phyloP scores from a whole-genome alignment of 2,888 invertebrate genomes.

The Melikaiella ostensackeni region DNA sequence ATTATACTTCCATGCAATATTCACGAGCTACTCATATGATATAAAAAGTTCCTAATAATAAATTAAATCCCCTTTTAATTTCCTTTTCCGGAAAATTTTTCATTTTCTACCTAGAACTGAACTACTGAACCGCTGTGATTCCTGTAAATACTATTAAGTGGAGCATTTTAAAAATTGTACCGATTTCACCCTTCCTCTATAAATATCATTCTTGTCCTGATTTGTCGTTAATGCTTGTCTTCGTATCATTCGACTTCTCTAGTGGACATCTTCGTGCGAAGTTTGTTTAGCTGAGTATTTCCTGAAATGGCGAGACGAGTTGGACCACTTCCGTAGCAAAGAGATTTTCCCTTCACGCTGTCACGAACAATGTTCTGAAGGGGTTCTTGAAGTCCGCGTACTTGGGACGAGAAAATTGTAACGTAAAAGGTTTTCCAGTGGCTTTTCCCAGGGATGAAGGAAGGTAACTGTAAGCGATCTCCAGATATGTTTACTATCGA shows the following conservation, averaged over 20 bases:
- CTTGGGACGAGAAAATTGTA: constrained; percentile 15
- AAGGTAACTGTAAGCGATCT: constrained; percentile 25
- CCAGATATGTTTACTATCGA: constrained; percentile 29
- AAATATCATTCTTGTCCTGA: neutral
- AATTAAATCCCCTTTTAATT: no score
- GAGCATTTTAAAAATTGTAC: neutral
- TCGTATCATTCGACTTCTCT: neutral
- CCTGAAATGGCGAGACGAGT: neutral
- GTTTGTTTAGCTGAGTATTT: constrained; percentile 7
- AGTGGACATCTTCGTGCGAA: constrained; percentile 10
- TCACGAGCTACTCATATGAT: no score
- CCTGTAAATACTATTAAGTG: no score
- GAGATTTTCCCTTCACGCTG: constrained; percentile 17
- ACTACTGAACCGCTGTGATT: no score
- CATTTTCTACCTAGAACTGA: no score
- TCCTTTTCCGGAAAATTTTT: no score
- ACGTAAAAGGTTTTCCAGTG: constrained; percentile 15
- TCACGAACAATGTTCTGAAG: constrained; percentile 13
- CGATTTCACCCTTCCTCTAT: no score
- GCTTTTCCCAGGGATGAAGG: constrained; percentile 2
- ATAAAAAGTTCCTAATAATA: no score
- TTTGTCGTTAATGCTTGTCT: neutral
- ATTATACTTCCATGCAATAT: no score
- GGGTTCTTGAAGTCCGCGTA: constrained; percentile 9
- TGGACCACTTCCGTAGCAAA: constrained; percentile 1